Percentiles rank a stretch among this genome's conserved stretches.
Conservation (phyloP, 1,140 invertebrate genomes). For the Helicoverpa zea region DNA sequence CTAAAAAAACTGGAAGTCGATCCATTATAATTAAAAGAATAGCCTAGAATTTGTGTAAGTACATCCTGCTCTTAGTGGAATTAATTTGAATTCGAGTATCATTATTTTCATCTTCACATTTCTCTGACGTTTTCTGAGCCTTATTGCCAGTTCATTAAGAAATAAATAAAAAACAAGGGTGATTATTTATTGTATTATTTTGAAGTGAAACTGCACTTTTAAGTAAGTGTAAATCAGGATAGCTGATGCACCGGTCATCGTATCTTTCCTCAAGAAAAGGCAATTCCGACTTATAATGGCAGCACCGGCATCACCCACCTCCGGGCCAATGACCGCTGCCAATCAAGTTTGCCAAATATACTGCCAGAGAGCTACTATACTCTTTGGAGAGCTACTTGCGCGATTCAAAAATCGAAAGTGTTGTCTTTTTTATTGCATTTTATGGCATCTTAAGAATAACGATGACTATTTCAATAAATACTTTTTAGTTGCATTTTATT, state of each 20-base stretch:
- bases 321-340: conserved; percentile 42
- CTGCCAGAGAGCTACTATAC: conserved; percentile 20
- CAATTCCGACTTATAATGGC: conserved; percentile 34
- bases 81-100: no score
- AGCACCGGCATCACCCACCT: conserved; percentile 19
- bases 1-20: neutral
- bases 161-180: no score
- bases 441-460: neutral
- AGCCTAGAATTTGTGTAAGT: neutral
- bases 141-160: no score
- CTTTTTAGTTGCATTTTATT: neutral
- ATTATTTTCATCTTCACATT: no score
- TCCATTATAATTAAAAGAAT: neutral
- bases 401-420: conserved; percentile 48
- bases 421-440: neutral
- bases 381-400: neutral
- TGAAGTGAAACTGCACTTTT: no score
- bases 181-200: no score
- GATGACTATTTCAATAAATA: neutral
- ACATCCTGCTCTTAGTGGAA: no score
- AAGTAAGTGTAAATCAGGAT: conserved; percentile 12
- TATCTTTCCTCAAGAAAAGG: conserved; percentile 29
- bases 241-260: conserved; percentile 15
- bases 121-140: no score
- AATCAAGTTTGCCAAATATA: conserved; percentile 42